Evolutionary conservation across 2,113 vertebrate species (phyloP), one percentile per base, ranked within the genome.

Genomic region (Callocephalon fimbriatum): DNA sequence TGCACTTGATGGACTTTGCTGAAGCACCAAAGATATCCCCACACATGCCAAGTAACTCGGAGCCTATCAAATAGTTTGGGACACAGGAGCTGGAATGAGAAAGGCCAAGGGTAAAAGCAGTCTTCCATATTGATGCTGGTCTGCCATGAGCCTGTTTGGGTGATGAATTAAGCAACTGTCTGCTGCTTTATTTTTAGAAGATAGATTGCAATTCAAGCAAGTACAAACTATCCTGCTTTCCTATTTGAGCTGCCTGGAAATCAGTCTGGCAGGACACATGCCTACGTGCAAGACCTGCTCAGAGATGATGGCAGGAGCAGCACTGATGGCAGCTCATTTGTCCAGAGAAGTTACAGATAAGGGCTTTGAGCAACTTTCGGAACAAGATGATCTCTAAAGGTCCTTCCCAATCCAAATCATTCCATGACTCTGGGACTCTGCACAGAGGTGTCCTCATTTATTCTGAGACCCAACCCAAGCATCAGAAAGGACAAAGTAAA

Each of bases 31-130:
- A 4, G 31, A 7, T 32, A 6, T 27, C 58, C 67, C 27, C 53
- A 14, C 0, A 12, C 29, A 6, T 1, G 1, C 25, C 4, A 2
- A 32, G 47, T 37, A 44, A 54, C 40, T 29, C 4, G 0, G n/a
- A 31, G 86, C 53, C 68, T 5, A 3, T 5, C 4, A 3, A 7
- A 26, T 0, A 13, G n/a, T 25, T n/a, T 3, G 3, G 61, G 70
- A 59, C 51, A 37, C 31, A 1, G 31, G 17, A 48, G 65, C 68
- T 25, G 1, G 6, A 50, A 27, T 3, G 23, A 73, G 67, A 66
- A 73, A 37, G 78, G 67, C 68, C 79, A 80, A 80, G 76, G 80
- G 59, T 56, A 91, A 66, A 73, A 70, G 51, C 53, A 50, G 8
- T 16, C 83, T 35, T 44, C 32, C 22, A 29, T 26, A 72, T 90